Evolutionary conservation across 1,140 invertebrate genomes (phyloP).

Genomic region (Thrips palmi): DNA sequence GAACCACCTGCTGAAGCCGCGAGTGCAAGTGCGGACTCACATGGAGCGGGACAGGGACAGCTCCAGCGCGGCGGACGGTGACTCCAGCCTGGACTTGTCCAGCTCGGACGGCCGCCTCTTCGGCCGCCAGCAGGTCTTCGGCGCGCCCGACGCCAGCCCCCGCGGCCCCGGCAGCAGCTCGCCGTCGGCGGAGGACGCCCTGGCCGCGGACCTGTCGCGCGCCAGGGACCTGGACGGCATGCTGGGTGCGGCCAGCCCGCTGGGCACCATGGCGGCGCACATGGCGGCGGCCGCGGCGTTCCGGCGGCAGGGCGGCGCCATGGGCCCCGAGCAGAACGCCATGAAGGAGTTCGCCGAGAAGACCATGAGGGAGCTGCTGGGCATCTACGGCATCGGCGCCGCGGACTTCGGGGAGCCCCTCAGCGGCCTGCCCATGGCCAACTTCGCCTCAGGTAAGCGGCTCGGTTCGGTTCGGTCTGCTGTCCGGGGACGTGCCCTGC

Average conservation of each 20-base stretch:
- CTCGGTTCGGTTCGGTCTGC: too few species aligned
- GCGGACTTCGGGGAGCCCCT: slow-evolving; percentile 24
- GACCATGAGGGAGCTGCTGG: slow-evolving; percentile 37
- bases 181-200: background rate
- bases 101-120: background rate
- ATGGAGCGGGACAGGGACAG: too few species aligned
- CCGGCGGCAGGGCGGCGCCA: too few species aligned
- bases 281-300: background rate
- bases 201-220: slow-evolving; percentile 2
- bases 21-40: too few species aligned
- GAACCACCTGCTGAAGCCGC: too few species aligned
- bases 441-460: slow-evolving; percentile 26
- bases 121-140: background rate
- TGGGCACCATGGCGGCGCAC: background rate
- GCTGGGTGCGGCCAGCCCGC: background rate
- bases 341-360: slow-evolving; percentile 36
- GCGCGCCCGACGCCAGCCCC: background rate
- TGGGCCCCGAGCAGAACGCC: too few species aligned
- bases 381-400: slow-evolving; percentile 31
- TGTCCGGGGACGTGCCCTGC: too few species aligned
- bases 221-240: slow-evolving; percentile 6
- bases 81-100: too few species aligned
- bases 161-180: background rate
- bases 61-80: too few species aligned
- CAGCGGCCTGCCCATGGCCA: slow-evolving; percentile 24